phyloP scores from a whole-genome alignment of 1,140 invertebrate species.

The Caerostris extrusa region DNA sequence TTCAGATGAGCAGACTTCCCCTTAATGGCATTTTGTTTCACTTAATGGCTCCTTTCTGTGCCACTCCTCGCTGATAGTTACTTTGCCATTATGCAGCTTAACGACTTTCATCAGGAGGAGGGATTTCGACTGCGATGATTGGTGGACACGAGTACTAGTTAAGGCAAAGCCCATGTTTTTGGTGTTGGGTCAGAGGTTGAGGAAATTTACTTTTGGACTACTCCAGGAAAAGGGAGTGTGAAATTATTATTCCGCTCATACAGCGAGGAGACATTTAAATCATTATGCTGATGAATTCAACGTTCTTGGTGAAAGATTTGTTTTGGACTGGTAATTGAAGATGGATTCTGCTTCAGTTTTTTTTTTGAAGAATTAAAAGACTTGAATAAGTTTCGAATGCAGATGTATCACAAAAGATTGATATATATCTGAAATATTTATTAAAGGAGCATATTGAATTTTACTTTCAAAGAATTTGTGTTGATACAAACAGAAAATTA shows the following conservation, averaged over 20 bases:
- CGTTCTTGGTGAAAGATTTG: neutral
- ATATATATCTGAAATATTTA: too few relatives aligned
- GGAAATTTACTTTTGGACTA: conserved; percentile 13
- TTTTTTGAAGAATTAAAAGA: too few relatives aligned
- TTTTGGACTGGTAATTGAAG: neutral
- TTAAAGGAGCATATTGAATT: too few relatives aligned
- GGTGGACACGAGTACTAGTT: neutral
- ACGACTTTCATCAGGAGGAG: neutral
- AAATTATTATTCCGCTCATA: neutral
- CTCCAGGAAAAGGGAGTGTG: neutral
- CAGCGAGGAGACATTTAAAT: neutral
- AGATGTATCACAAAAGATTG: too few relatives aligned
- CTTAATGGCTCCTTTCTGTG: conserved; percentile 22
- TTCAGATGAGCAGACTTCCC: neutral
- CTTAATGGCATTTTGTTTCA: conserved; percentile 32
- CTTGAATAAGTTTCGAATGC: too few relatives aligned
- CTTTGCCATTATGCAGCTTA: conserved; percentile 15
- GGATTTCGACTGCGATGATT: neutral
- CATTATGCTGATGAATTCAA: neutral
- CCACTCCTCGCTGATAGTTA: neutral
- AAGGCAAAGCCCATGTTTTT: conserved; percentile 18
- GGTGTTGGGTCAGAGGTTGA: neutral
- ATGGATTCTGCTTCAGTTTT: too few relatives aligned
- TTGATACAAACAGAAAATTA: too few relatives aligned
- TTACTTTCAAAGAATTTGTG: too few relatives aligned